Conservation (phyloP, 2,113 vertebrate genomes). For the Neopipo cinnamomea region DNA sequence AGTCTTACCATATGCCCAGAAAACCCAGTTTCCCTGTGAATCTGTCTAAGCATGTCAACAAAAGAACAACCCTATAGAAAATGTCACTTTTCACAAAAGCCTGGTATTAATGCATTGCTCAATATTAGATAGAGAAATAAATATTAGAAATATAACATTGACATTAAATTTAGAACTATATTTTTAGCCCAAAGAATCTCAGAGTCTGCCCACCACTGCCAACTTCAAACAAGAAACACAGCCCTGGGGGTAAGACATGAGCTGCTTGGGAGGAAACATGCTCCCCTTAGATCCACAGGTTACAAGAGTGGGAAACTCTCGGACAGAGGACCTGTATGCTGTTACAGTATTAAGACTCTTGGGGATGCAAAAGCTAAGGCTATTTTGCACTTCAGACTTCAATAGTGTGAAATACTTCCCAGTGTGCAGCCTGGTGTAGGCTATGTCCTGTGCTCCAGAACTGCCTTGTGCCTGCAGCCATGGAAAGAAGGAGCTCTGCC, state of each 20-base stretch:
- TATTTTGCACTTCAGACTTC: neutral
- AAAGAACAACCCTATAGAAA: neutral
- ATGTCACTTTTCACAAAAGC: neutral
- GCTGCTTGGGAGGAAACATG: neutral
- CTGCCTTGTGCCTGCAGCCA: neutral
- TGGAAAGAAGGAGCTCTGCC: neutral
- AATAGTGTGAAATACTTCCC: neutral
- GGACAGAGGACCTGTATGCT: fast-evolving
- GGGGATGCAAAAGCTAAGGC: neutral
- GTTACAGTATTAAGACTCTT: neutral
- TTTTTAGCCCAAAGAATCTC: neutral
- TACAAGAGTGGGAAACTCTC: neutral
- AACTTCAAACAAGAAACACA: neutral
- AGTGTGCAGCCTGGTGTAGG: fast-evolving
- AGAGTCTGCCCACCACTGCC: neutral
- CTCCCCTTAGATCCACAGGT: neutral
- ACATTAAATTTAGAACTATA: neutral
- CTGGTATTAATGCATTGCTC: neutral
- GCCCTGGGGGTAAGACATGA: neutral
- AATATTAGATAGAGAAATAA: neutral
- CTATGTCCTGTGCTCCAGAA: too few relatives aligned
- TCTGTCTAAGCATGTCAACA: neutral
- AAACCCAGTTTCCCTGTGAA: neutral
- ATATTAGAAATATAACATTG: neutral
- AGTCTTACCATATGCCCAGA: neutral